Base-by-base conservation (phyloP, 2,797 vertebrate species). In the Aselliscus stoliczkanus region DNA sequence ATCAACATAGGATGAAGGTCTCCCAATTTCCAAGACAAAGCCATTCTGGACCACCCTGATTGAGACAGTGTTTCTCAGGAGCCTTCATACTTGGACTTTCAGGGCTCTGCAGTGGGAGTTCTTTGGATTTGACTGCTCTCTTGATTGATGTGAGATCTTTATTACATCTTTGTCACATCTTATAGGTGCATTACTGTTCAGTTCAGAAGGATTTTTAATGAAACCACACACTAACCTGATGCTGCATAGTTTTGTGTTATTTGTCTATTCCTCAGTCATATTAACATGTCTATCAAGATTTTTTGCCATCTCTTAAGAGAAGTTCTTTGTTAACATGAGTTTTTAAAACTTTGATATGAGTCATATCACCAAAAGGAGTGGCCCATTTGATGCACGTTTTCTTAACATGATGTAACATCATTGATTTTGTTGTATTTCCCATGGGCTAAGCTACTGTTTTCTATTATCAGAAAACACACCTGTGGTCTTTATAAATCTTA, bases 401-500 rank as follows among this genome's bases (percentile, higher is more conserved):
- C 52, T 50, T 69, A 75, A 39, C 56, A 21, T 88, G 81, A 54
- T 60, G 29, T 73, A 62, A 37, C 37, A 20, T 93, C 79, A 88
- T 82, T 94, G 83, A 42, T 82, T 88, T 76, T 82, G 80, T 86
- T 65, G 6, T 42, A 52, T 93, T 92, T 95, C 52, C 72, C 54
- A 11, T 77, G 47, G 54, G 14, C 25, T 14, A 39, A 80, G 65
- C 54, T 91, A 23, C 90, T 62, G 17, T 81, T 93, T 93, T 82
- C 65, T 93, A 4, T 93, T 65, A 92, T 39, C 65, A 73, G 54
- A 69, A 73, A 95, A 89, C 18, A 62, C 56, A 65, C 84, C 77
- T 91, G 44, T 86, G 18, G 10, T 92, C 56, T 90, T 94, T 73
- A 25, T 79, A 83, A 95, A 64, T 95, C 76, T 85, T 69, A 50